phyloP scores from a whole-genome alignment of 2,888 invertebrate genomes.

The Anthophora plumipes region DNA sequence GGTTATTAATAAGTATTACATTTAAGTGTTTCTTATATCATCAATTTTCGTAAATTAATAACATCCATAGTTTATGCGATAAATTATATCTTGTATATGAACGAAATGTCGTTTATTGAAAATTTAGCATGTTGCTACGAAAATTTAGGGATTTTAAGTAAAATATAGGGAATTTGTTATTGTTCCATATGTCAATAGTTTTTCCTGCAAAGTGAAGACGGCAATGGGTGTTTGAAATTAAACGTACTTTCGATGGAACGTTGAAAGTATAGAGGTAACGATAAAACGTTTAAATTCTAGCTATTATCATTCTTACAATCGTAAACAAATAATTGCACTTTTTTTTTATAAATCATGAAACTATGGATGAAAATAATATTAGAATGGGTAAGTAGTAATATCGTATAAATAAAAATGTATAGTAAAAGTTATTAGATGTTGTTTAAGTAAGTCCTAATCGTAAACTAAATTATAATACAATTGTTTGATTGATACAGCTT shows the following conservation, averaged over 20 bases:
- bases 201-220: conserved; percentile 33
- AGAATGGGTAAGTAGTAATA: conserved; percentile 73
- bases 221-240: conserved; percentile 60
- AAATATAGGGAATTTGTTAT: conserved; percentile 36
- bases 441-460: neutral
- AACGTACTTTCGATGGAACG: conserved; percentile 58
- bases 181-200: neutral
- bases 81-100: neutral
- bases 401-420: neutral
- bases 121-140: neutral
- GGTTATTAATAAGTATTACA: neutral
- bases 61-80: neutral
- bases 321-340: conserved; percentile 15
- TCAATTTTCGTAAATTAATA: neutral
- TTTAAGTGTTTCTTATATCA: neutral
- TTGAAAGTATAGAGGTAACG: conserved; percentile 20
- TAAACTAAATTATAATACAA: neutral
- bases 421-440: neutral
- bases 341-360: conserved; percentile 66
- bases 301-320: neutral
- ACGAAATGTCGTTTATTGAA: neutral
- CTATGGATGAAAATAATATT: conserved; percentile 72
- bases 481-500: neutral
- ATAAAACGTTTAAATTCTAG: conserved; percentile 3
- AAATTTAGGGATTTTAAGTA: conserved; percentile 14